Evolutionary conservation across 2,888 invertebrate genomes (phyloP).

Genomic region (Meghimatium bilineatum): DNA sequence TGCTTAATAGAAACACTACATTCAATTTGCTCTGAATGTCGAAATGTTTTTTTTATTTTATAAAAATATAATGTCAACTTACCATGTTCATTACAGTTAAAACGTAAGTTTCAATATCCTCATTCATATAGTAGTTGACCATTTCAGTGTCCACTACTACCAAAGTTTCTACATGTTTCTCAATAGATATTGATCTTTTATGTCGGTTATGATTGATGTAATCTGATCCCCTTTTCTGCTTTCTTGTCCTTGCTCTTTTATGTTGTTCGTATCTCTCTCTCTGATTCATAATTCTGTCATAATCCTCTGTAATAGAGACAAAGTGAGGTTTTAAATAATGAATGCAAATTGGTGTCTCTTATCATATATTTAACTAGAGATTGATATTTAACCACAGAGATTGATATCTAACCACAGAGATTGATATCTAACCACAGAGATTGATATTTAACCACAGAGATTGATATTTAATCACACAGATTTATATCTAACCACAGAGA

Average conservation of each 20-base stretch:
- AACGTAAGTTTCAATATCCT: slow-evolving; percentile 89
- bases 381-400: no score
- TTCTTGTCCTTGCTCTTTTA: slow-evolving; percentile 35
- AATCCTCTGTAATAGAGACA: slow-evolving; percentile 50
- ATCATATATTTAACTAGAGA: no score
- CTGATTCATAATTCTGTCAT: slow-evolving; percentile 44
- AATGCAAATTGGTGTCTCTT: not conserved
- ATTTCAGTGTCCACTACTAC: slow-evolving; percentile 92
- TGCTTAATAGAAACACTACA: no score
- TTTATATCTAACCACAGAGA: no score
- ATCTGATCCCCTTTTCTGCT: slow-evolving; percentile 12
- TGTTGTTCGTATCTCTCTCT: slow-evolving; percentile 66
- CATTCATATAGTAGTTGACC: slow-evolving; percentile 89
- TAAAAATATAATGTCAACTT: slow-evolving; percentile 73
- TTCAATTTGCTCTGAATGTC: no score
- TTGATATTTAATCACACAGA: no score
- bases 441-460: no score
- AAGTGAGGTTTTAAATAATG: not conserved
- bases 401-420: no score
- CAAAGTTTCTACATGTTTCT: slow-evolving; percentile 85
- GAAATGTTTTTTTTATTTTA: no score
- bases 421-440: no score
- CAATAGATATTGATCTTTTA: slow-evolving; percentile 75
- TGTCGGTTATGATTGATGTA: slow-evolving; percentile 51
- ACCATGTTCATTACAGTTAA: slow-evolving; percentile 95